A percentile compares a stretch with the other conserved stretches of the same genome.
phyloP scores from a whole-genome alignment of 2,888 invertebrate genomes.

The Drosophila robusta region DNA sequence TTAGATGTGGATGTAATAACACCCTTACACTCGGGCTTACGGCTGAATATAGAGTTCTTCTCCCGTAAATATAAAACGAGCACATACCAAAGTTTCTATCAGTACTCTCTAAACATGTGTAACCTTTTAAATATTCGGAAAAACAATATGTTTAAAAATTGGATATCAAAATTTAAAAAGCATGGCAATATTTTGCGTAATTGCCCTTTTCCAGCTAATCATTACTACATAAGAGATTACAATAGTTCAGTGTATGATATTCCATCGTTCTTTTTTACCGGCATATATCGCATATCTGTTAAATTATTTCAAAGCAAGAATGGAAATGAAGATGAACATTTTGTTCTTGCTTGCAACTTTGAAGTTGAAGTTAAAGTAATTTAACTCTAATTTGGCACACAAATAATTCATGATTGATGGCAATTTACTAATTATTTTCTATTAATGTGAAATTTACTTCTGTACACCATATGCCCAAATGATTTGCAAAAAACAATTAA shows the following conservation, averaged over 20 bases:
- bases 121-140: conserved; percentile 2
- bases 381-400: background rate
- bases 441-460: background rate
- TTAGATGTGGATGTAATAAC: conserved; percentile 12
- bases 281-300: conserved; percentile 3
- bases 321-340: background rate
- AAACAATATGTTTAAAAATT: conserved; percentile 46
- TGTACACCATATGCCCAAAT: too few species aligned
- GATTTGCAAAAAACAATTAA: conserved; percentile 22
- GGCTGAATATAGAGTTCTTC: conserved; percentile 20
- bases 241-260: conserved; percentile 24
- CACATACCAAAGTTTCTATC: conserved; percentile 19
- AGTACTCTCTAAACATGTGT: conserved; percentile 23
- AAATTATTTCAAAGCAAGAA: background rate
- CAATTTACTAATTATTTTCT: background rate
- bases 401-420: background rate
- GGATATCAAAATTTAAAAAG: conserved; percentile 50
- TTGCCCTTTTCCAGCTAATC: conserved; percentile 55
- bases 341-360: background rate
- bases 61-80: conserved; percentile 7
- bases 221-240: conserved; percentile 51
- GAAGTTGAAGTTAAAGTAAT: conserved; percentile 5
- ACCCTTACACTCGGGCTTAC: conserved; percentile 2
- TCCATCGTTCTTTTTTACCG: conserved; percentile 44
- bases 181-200: conserved; percentile 55